These are phyloP conservation scores for Ischnus inquisitorius DNA, from an alignment of 2,888 invertebrate genomes.

Conservation along the genomic window DNA sequence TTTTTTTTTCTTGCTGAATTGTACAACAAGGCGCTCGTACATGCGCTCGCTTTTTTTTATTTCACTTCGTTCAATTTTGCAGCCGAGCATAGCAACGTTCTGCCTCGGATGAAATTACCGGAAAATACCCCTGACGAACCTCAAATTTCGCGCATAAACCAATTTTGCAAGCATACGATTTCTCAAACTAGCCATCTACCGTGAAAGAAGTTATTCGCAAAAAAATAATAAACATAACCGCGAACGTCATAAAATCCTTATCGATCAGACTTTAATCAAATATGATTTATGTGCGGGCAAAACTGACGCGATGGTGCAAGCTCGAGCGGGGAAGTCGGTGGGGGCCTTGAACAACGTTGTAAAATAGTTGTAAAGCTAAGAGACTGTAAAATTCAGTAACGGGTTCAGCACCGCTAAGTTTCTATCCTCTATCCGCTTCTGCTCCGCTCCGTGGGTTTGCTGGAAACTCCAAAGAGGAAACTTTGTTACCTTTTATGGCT, in stretches of 20 bases:
- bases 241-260: neutral
- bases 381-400: constrained; percentile 65
- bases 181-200: neutral
- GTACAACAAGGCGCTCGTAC: constrained; percentile 32
- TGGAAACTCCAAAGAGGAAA: constrained; percentile 52
- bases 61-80: constrained; percentile 23
- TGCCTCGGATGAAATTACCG: neutral
- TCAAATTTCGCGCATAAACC: neutral
- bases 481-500: constrained; percentile 69
- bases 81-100: constrained; percentile 14
- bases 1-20: constrained; percentile 26
- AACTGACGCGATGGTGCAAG: neutral
- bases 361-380: constrained; percentile 63
- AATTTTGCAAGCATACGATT: neutral
- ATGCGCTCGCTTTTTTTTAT: constrained; percentile 4
- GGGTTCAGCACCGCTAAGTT: constrained; percentile 51
- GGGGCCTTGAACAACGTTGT: constrained; percentile 27
- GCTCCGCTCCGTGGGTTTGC: constrained; percentile 20
- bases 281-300: neutral
- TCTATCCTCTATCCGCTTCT: constrained; percentile 34
- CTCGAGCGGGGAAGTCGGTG: neutral
- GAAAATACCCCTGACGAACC: neutral
- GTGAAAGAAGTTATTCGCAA: neutral
- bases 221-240: neutral
- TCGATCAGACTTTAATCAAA: constrained; percentile 2